Conservation (phyloP, 2,888 invertebrate species). For the Erebia palarica region DNA sequence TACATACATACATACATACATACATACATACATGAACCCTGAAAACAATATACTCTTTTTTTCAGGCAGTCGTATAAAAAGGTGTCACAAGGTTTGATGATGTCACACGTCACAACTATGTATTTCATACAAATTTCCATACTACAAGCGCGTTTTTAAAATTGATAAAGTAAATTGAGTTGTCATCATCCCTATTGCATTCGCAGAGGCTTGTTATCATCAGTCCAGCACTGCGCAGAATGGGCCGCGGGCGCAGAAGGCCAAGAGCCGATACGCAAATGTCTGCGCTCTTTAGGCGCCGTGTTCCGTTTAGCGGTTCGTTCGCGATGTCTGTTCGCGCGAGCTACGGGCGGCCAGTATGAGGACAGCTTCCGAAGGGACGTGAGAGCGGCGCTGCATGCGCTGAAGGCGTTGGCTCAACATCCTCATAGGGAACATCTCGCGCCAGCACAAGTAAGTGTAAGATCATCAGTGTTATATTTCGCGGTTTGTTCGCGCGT, state of each 20-base stretch:
- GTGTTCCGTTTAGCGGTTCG: constrained; percentile 96
- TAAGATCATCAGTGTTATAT: constrained; percentile 87
- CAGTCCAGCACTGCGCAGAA: constrained; percentile 95
- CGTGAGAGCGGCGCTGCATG: constrained; percentile 89
- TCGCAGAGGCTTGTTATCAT: constrained; percentile 90
- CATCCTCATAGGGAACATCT: constrained; percentile 88
- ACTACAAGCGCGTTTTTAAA: too few relatives aligned
- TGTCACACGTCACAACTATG: too few relatives aligned
- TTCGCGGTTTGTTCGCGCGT: constrained; percentile 93
- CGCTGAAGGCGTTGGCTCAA: constrained; percentile 87
- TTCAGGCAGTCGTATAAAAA: too few relatives aligned
- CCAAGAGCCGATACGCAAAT: constrained; percentile 94
- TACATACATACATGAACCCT: too few relatives aligned
- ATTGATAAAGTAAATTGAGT: too few relatives aligned
- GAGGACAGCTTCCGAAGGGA: constrained; percentile 94
- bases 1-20: too few relatives aligned
- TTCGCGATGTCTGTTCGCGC: constrained; percentile 90
- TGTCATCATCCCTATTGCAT: not conserved
- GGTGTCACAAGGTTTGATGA: too few relatives aligned
- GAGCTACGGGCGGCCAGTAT: constrained; percentile 93
- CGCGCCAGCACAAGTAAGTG: constrained; percentile 86
- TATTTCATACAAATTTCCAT: too few relatives aligned
- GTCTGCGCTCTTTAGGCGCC: constrained; percentile 94
- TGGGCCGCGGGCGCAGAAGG: constrained; percentile 93
- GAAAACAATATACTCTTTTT: too few relatives aligned